Base-by-base conservation (phyloP, 2,113 vertebrate genomes). In the Clinocottus analis region DNA sequence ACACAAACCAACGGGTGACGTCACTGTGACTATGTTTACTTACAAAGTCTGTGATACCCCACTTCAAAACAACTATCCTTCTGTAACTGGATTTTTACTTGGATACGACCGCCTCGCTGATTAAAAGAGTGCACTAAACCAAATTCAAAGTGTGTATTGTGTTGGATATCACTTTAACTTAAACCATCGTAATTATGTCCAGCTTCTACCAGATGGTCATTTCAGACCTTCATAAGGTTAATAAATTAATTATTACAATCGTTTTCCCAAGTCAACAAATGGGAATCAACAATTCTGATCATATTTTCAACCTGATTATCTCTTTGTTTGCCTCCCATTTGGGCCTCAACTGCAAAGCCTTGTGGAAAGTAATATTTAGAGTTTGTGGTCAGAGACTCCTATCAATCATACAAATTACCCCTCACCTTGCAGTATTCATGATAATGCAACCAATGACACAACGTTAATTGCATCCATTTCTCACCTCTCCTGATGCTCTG, bases 351-450 rank as follows among this genome's bases (percentile, higher is more conserved):
- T 49, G 25, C 63, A 74, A 65, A 78, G 59, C 55, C 33, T 55
- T 39, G n/a, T 8, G 55, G 55, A 23, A 74, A 68, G 53, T 87
- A 78, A 85, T 83, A 87, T 85, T 80, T 77, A 67, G 41, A 82
- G 69, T 47, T 27, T 82, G 87, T 82, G 84, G 77, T 85, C 83
- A 75, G 56, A 74, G 43, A 68, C 55, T 74, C 41, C 67, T 62
- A 91, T 93, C 87, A 91, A 85, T 92, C 90, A 91, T 47, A 65
- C 72, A 90, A 88, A 93, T 91, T 85, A 85, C 82, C 81, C 64
- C 79, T 90, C 87, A 90, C 90, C 89, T 90, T 87, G 82, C 84
- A 90, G 81, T 90, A 92, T 89, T 91, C 91, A 89, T 92, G 86
- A 85, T 91, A 90, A 92, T 93, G 79, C 81, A 45, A 53, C 80